Evolutionary conservation across 2,888 invertebrate species (phyloP), one percentile per base, ranked within the genome.

Genomic region (Pseudococcus viburni): DNA sequence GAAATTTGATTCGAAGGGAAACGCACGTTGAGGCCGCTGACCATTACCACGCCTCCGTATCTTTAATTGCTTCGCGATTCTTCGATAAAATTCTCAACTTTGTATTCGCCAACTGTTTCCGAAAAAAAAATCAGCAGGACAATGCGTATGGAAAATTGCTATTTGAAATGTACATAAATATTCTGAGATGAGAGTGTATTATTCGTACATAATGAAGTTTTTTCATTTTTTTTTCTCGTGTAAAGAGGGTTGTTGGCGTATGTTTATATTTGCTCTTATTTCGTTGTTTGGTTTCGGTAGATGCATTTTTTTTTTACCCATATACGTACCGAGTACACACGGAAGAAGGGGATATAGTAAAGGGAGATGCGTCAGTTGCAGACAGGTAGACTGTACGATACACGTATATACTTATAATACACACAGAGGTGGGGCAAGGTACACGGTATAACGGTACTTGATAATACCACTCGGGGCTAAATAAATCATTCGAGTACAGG

Each of bases 401-500:
- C 88, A 88, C 42, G 83, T 88, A 88, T 83, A 83, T 83, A 83
- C 19, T 22, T 9, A 64, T 64, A 22, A 9, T 22, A 6, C n/a
- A n/a, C n/a, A n/a, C 42, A 22, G 64, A 8, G 22, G 64, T 22
- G 64, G 1, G 9, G 64, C 59, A n/a, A 5, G 64, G 64, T 64
- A 9, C 64, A 22, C 4, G 6, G n/a, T 19, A 46, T 88, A 88
- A 88, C 88, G 88, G 88, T 88, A 88, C 88, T 88, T 80, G 55
- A 39, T 39, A 86, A 86, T 39, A 55, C 80, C 51, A 88, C 88
- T 80, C 51, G 11, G 51, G 83, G 88, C 88, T 88, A 88, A 88
- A 88, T 88, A 88, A 88, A 88, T 88, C 88, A 88, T 88, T 88
- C 46, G 80, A 88, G 59, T 83, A 88, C 88, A 88, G 83, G 83